Conservation (phyloP, 2,888 invertebrate species). For the Argyra leucocephala region DNA sequence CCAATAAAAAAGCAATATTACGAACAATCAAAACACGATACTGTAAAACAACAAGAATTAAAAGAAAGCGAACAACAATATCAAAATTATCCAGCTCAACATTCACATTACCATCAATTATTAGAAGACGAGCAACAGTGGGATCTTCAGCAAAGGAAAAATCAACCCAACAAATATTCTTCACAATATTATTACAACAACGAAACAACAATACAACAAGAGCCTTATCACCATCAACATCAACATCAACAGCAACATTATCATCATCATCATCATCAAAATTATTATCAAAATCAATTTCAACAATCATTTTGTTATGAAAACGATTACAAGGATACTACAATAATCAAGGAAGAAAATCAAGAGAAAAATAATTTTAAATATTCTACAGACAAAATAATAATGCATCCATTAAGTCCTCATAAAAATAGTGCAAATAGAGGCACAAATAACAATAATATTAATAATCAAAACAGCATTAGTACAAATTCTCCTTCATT, state of each 20-base stretch:
- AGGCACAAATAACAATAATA: constrained; percentile 17
- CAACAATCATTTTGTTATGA: constrained; percentile 20
- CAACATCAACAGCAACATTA: constrained; percentile 20
- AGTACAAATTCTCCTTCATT: constrained; percentile 12
- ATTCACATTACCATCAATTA: constrained; percentile 31
- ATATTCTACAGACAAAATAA: background rate
- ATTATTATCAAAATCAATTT: constrained; percentile 23
- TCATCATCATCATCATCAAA: constrained; percentile 22
- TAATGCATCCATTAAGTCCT: background rate
- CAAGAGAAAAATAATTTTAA: background rate
- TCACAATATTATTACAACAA: constrained; percentile 23
- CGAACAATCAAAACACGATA: background rate
- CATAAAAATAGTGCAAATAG: background rate
- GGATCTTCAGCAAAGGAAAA: constrained; percentile 36
- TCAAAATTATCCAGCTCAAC: constrained; percentile 18
- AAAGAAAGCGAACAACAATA: background rate
- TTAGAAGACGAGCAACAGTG: constrained; percentile 43
- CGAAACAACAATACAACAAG: constrained; percentile 21
- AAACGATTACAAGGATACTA: constrained; percentile 17
- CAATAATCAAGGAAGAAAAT: background rate
- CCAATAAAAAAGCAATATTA: background rate
- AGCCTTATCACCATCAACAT: constrained; percentile 15
- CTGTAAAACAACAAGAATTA: constrained; percentile 3
- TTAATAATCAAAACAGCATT: constrained; percentile 16
- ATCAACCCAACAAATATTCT: constrained; percentile 19